Base-by-base conservation (phyloP, 2,797 vertebrate species). In the Yasuhikotakia modesta region DNA sequence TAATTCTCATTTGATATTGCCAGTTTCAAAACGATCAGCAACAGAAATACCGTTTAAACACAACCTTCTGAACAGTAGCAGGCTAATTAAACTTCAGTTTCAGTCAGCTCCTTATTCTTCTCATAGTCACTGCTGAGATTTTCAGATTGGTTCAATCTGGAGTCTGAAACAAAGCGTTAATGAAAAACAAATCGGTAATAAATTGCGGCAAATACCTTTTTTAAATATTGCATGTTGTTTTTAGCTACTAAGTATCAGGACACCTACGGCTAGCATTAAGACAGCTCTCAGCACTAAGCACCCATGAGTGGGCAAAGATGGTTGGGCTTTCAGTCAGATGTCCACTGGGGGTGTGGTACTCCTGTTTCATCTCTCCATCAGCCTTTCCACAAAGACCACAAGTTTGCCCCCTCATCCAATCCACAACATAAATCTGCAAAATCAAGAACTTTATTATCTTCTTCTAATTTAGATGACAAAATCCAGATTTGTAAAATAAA, bases 311-410 rank as follows among this genome's bases (percentile, higher is more conserved):
- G 74, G 87, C 88, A 50, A 89, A 95, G 85, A 90, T 94, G 73
- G 82, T 84, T 66, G 90, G 76, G 58, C 90, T 89, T 84, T 91
- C 90, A 72, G 89, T 85, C 79, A 89, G 1, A 21, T 89, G 88
- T 52, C 89, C 81, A 43, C 87, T 93, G 32, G 93, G 94, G 14
- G 83, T 94, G 60, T 80, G 83, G 63, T 87, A 95, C 78, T 95
- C 94, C 72, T 92, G 87, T 84, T 84, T 88, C 32, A 85, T 64
- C 86, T 95, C 93, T 39, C 92, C 94, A 12, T 95, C 91, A 1
- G 90, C 92, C 63, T 84, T 94, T 87, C 94, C 95, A 86, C 94
- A 95, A 43, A 95, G 80, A 70, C 94, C 94, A 80, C 92, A 93
- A 0, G 90, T 94, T 87, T 94, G 86, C 72, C 93, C 94, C 86